Percentiles rank a stretch among this genome's conserved stretches.
These are phyloP conservation scores for Pseudomugil tenellus DNA, from an alignment of 2,797 vertebrate genomes.

Conservation along the genomic window DNA sequence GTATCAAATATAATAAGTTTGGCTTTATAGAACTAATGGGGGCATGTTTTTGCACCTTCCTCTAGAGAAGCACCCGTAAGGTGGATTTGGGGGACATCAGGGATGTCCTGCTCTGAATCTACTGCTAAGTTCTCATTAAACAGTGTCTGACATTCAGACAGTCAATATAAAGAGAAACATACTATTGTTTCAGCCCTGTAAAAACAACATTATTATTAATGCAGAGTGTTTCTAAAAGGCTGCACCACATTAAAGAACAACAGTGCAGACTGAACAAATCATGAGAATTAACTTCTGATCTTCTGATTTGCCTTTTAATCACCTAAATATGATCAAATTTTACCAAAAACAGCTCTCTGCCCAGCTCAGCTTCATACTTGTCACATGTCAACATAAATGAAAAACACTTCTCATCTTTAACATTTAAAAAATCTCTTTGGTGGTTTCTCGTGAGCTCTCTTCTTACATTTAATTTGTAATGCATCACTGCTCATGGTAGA, in stretches of 20 bases:
- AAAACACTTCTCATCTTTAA: conserved; percentile 14
- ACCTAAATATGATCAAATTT: conserved; percentile 45
- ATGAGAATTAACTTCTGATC: conserved; percentile 7
- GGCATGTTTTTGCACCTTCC: conserved; percentile 67
- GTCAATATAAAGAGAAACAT: conserved; percentile 66
- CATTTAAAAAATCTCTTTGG: conserved; percentile 7
- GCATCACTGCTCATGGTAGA: conserved; percentile 4
- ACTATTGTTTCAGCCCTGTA: conserved; percentile 46
- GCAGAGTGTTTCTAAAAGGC: conserved; percentile 28
- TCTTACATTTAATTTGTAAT: neutral
- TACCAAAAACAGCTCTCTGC: conserved; percentile 36
- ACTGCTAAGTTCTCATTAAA: conserved; percentile 69
- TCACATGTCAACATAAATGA: conserved; percentile 4
- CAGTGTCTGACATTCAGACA: conserved; percentile 69
- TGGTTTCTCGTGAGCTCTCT: conserved; percentile 3
- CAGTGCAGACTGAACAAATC: conserved; percentile 17
- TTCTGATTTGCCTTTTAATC: conserved; percentile 43
- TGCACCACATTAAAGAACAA: conserved; percentile 6
- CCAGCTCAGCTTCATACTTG: conserved; percentile 13
- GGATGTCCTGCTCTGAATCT: conserved; percentile 28
- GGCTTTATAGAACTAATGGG: too few relatives aligned
- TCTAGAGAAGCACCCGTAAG: conserved; percentile 24
- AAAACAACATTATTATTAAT: conserved; percentile 62
- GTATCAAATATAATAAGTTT: too few relatives aligned
- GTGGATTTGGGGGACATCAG: neutral